Conservation (phyloP, 1,140 invertebrate species). For the Andrena cerasifolii region DNA sequence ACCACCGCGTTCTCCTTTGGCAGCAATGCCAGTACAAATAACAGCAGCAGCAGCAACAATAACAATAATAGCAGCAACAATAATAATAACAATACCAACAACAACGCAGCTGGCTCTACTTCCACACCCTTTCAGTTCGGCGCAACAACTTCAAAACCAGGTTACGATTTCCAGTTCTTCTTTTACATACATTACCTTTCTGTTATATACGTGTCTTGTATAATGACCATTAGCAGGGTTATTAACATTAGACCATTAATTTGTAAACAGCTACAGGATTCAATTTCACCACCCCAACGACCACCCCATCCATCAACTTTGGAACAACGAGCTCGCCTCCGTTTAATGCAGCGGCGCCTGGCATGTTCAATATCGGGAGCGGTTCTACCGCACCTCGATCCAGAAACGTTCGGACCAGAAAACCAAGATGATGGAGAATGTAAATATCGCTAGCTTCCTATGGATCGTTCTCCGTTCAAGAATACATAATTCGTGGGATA, state of each 20-base stretch:
- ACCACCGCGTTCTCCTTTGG: conserved; percentile 58
- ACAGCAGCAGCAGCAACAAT: too few species aligned
- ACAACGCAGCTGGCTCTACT: conserved; percentile 24
- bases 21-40: too few species aligned
- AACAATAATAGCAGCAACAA: too few species aligned
- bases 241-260: background rate
- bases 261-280: conserved; percentile 67
- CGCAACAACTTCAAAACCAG: conserved; percentile 66
- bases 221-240: too few species aligned
- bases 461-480: conserved; percentile 23
- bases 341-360: conserved; percentile 67
- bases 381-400: conserved; percentile 78
- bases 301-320: conserved; percentile 63
- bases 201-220: background rate
- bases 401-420: conserved; percentile 69
- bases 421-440: conserved; percentile 81
- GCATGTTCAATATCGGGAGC: conserved; percentile 81
- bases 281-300: conserved; percentile 71
- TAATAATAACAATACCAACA: conserved; percentile 44
- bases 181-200: too few species aligned
- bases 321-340: conserved; percentile 55
- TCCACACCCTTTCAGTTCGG: conserved; percentile 75
- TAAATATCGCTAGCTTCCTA: conserved; percentile 60
- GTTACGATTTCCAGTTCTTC: conserved; percentile 44
- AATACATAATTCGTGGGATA: background rate